Evolutionary conservation across 1,140 invertebrate genomes (phyloP), one percentile per base, ranked within the genome.

Genomic region (Solen grandis): DNA sequence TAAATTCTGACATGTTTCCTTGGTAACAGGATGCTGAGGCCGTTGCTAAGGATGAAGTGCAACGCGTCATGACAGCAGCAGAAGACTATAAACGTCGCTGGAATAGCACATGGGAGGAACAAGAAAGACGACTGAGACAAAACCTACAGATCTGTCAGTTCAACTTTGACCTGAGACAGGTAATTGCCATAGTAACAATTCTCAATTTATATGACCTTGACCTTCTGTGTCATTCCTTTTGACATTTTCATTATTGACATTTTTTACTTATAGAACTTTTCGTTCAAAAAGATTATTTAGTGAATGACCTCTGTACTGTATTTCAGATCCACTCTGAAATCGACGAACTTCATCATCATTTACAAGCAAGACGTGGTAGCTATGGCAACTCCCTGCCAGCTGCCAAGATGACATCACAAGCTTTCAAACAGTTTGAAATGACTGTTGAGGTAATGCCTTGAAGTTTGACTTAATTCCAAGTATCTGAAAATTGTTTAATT

Each of bases 381-480:
- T 95, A 95, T 90, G 95, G 95, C 19, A 95, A 96, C 87, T 96
- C 95, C 85, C 90, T 96, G 74, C 92, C 94, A 13, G 93, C 94
- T 41, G 95, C 95, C 1, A 94, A 94, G 89, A 94, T 95, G 57
- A 95, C 95, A 68, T 95, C 95, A 13, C 92, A 94, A 68, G 94
- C 95, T 54, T 97, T 96, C 89, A 93, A 93, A 60, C 94, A 96
- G 83, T 97, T 97, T 90, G 95, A 97, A 92, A 95, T 95, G 92
- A 96, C 96, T 60, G 95, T 97, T 84, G 93, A 95, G 93, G 96
- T 96, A 93, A 93, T 90, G 33, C 10, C 19, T 27, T 55, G 2
- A n/a, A 33, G 2, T 35, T 65, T 22, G 1, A 31, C 4, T 29
- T 8, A 59, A 13, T 59, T 59, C 22, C 27, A 8, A 50, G 19